phyloP scores from a whole-genome alignment of 2,888 invertebrate species.

The Dicranocentrus wangi region DNA sequence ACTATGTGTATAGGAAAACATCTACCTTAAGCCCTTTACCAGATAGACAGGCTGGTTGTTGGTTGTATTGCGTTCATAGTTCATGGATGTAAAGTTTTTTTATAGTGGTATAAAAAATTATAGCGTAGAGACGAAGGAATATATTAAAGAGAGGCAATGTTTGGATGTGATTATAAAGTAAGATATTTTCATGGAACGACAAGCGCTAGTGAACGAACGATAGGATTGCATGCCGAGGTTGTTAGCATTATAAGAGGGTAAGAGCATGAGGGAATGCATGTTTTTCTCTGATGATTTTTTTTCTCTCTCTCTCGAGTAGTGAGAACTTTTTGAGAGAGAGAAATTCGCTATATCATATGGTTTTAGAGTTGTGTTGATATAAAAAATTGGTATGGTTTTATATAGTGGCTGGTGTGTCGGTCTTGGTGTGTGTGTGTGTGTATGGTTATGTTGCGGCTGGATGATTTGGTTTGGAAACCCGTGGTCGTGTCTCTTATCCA shows the following conservation, averaged over 20 bases:
- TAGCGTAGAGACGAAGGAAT: neutral
- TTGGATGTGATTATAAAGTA: constrained; percentile 57
- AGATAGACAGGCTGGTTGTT: no score
- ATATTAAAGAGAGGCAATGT: constrained; percentile 16
- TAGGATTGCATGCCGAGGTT: constrained; percentile 65
- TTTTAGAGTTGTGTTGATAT: neutral
- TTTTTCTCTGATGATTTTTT: constrained; percentile 25
- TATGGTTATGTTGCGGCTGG: constrained; percentile 54
- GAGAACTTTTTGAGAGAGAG: constrained; percentile 43
- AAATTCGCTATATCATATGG: constrained; percentile 38
- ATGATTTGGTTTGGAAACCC: constrained; percentile 50
- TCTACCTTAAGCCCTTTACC: no score
- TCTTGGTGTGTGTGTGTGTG: neutral
- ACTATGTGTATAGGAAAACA: no score
- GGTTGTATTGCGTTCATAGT: neutral
- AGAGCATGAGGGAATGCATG: constrained; percentile 37
- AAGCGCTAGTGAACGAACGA: constrained; percentile 59
- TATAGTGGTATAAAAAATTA: neutral
- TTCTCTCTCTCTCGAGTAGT: neutral
- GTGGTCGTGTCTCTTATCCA: constrained; percentile 2
- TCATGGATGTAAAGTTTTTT: neutral
- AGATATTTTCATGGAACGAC: constrained; percentile 39
- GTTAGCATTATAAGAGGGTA: constrained; percentile 63
- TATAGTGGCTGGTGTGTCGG: neutral
- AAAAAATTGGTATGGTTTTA: neutral